phyloP scores from a whole-genome alignment of 2,888 invertebrate species.

The Hipparchia sbordonii region DNA sequence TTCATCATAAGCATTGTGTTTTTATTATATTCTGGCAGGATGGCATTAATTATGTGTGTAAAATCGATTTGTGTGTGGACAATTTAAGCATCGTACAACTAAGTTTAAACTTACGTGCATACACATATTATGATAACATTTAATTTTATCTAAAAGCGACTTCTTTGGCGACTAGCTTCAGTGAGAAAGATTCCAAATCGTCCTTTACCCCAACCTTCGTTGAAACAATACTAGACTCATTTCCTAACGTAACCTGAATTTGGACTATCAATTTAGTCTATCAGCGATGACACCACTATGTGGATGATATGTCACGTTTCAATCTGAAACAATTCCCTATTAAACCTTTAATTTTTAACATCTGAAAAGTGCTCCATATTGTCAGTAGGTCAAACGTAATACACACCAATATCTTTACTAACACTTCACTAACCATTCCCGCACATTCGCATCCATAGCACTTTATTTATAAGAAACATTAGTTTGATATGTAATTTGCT shows the following conservation, averaged over 20 bases:
- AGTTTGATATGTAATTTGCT: slow-evolving; percentile 81
- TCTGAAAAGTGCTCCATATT: slow-evolving; percentile 70
- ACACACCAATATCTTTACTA: slow-evolving; percentile 52
- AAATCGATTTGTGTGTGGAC: slow-evolving; percentile 80
- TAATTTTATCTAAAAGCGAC: slow-evolving; percentile 74
- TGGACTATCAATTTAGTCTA: slow-evolving; percentile 62
- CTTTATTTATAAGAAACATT: slow-evolving; percentile 69
- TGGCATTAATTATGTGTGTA: slow-evolving; percentile 74
- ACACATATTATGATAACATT: slow-evolving; percentile 73
- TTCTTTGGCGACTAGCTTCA: slow-evolving; percentile 78
- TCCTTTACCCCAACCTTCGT: slow-evolving; percentile 43
- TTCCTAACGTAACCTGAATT: slow-evolving; percentile 49
- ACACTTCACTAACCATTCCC: slow-evolving; percentile 67
- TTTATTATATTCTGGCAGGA: slow-evolving; percentile 77
- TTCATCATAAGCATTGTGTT: slow-evolving; percentile 81
- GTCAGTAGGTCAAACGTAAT: slow-evolving; percentile 71
- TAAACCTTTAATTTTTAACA: slow-evolving; percentile 75
- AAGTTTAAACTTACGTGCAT: slow-evolving; percentile 77
- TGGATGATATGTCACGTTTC: slow-evolving; percentile 76
- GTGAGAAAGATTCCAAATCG: slow-evolving; percentile 81
- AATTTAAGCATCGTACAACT: slow-evolving; percentile 78
- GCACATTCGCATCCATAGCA: slow-evolving; percentile 45
- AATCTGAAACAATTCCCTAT: slow-evolving; percentile 73
- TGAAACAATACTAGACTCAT: slow-evolving; percentile 35
- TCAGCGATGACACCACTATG: slow-evolving; percentile 70